Base-by-base conservation (phyloP, 2,113 vertebrate species). In the Brachyhypopomus gauderio region DNA sequence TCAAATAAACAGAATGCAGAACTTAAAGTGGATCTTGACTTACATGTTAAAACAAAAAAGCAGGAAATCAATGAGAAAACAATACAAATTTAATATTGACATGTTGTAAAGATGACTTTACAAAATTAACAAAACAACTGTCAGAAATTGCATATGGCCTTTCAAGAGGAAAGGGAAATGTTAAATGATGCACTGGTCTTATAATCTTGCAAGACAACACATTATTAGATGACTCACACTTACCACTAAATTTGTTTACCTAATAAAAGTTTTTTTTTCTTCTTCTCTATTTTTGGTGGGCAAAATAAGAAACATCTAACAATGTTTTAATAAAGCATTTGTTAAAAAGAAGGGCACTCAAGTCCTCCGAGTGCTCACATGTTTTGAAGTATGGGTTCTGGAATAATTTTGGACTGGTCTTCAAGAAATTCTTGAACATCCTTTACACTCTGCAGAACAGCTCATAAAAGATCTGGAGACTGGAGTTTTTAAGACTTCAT, bases 11-110 rank as follows among this genome's bases (percentile, higher is more conserved):
- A 69, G 7, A 70, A 78, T 41, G 48, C 14, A 70, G 36, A 70
- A 69, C 64, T 20, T 71, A 71, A 62, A 79, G 59, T 79, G 22
- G 38, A 48, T 56, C 64, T 17, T 69, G 48, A 67, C 6, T 5
- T 56, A 60, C 27, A 34, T 9, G 66, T 22, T 0, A 56, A 48
- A 25, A 38, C 4, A 56, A 27, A 12, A 5, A 48, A 41, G 11
- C 8, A 48, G n/a, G 34, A 70, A 78, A 71, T 8, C 8, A n/a
- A 71, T 71, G 77, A 59, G 34, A 41, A 38, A 27, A 58, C 45
- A 77, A 45, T 36, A 60, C 0, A 36, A 1, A 36, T 59, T 74
- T 27, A 17, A 69, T 23, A 70, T 69, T 9, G 16, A 60, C 19
- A 63, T 19, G 16, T 62, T 22, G 27, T 67, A 25, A 48, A 38